Evolutionary conservation across 2,888 invertebrate genomes (phyloP), one percentile per base, ranked within the genome.

Genomic region (Cephus nigrinus): DNA sequence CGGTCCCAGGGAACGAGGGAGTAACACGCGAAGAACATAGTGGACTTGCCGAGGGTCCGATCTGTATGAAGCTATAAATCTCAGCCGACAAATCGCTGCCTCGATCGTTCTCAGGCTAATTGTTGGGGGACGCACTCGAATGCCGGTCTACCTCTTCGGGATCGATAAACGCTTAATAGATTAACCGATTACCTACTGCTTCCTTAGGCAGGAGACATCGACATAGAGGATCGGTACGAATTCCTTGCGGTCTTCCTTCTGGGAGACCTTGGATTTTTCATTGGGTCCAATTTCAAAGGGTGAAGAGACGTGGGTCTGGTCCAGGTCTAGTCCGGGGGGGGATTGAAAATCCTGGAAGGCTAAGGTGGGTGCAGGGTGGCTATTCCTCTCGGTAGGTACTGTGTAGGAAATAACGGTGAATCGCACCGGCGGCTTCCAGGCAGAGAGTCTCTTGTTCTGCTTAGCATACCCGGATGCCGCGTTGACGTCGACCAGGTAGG

Each of bases 41-140:
- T 34, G 75, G 36, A 75, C 55, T 36, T 75, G 80, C 79, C 73
- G 78, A 79, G 78, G 55, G 75, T 81, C 74, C 83, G 75, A 31
- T 82, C 84, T 87, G 87, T 87, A 88, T 86, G 88, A 88, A 89
- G 88, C 87, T 83, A 88, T 88, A 88, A 88, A 88, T 88, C 87
- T 87, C 84, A 74, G 78, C 83, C 83, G 89, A 88, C 88, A 88
- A 88, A 88, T 88, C 84, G 87, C 84, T 83, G 84, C 83, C 85
- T 86, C 82, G 84, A 82, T 84, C 84, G 83, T 87, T 88, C 88
- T 84, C 86, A 85, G 84, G 87, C 88, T 88, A 88, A 88, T 88
- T 88, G 88, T 88, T 87, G 83, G 83, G 23, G 55, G 85, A 88
- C 84, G 84, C 82, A 82, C 82, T 84, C 83, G 85, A 85, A 86